Evolutionary conservation across 2,113 vertebrate genomes (phyloP).

Genomic region (Neodontobutis hainanensis): DNA sequence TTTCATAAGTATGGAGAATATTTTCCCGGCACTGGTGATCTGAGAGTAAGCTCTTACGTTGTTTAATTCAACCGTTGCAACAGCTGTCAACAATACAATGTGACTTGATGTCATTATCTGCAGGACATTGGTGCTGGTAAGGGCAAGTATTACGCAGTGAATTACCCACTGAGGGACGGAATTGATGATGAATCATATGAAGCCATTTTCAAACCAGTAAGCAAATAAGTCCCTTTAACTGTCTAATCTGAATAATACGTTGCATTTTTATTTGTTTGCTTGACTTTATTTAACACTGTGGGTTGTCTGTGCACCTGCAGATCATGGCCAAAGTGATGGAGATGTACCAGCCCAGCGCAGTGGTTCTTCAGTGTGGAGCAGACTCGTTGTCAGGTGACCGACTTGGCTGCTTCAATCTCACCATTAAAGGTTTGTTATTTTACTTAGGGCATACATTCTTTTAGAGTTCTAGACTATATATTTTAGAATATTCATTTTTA

Average conservation of each 20-base stretch:
- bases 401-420: conserved; percentile 97
- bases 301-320: conserved; percentile 65
- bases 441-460: too few relatives aligned
- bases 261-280: neutral
- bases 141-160: conserved; percentile 98
- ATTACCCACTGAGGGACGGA: conserved; percentile 95
- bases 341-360: conserved; percentile 97
- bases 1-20: conserved; percentile 99
- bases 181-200: conserved; percentile 98
- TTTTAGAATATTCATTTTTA: neutral
- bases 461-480: too few relatives aligned
- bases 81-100: neutral
- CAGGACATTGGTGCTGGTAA: conserved; percentile 98
- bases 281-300: neutral
- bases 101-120: conserved; percentile 17
- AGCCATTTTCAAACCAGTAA: conserved; percentile 97
- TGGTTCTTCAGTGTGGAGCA: conserved; percentile 95
- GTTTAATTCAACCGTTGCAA: neutral
- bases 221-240: conserved; percentile 48
- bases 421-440: conserved; percentile 90
- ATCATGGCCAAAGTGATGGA: conserved; percentile 99
- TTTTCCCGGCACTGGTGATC: conserved; percentile 97
- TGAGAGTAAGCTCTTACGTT: conserved; percentile 81
- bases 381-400: conserved; percentile 96
- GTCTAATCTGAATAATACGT: neutral